A percentile compares a stretch with the other conserved stretches of the same genome.
Conservation (phyloP, 2,797 vertebrate genomes). For the Characodon lateralis region DNA sequence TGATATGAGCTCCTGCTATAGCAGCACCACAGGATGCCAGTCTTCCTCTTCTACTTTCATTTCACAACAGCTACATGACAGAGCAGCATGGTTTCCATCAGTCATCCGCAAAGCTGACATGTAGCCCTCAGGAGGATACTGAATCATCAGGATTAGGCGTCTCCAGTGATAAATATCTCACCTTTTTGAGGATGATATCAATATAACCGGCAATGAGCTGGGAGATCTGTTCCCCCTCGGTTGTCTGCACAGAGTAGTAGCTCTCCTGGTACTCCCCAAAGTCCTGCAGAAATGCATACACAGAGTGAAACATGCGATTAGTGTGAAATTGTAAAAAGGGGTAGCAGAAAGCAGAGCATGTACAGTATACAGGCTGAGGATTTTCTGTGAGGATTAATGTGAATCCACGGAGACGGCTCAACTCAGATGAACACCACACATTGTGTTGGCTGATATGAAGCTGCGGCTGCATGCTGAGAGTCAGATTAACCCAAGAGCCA, state of each 20-base stretch:
- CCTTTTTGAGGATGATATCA: constrained; percentile 99
- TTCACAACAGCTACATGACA: not conserved
- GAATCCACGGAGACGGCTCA: constrained; percentile 30
- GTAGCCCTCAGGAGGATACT: constrained; percentile 13
- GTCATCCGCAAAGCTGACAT: constrained; percentile 21
- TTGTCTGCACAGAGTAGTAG: constrained; percentile 98
- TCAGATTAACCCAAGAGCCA: constrained; percentile 30
- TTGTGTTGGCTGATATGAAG: constrained; percentile 28
- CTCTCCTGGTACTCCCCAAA: constrained; percentile 99
- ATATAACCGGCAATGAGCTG: constrained; percentile 99
- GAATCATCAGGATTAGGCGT: constrained; percentile 22
- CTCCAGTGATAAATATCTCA: constrained; percentile 57
- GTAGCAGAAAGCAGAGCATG: constrained; percentile 15
- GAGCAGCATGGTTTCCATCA: constrained; percentile 7
- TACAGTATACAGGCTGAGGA: constrained; percentile 24
- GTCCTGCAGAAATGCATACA: constrained; percentile 79
- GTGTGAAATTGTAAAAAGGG: constrained; percentile 15
- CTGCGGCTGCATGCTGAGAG: constrained; percentile 21
- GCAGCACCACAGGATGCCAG: not conserved
- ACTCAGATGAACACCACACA: constrained; percentile 31
- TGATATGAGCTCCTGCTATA: not conserved
- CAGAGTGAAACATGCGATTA: constrained; percentile 19
- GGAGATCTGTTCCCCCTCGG: constrained; percentile 98
- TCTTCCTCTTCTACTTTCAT: constrained; percentile 12
- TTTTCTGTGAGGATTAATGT: constrained; percentile 44